Base-by-base conservation (phyloP, 2,888 invertebrate species). In the Drosophila pullipes region DNA sequence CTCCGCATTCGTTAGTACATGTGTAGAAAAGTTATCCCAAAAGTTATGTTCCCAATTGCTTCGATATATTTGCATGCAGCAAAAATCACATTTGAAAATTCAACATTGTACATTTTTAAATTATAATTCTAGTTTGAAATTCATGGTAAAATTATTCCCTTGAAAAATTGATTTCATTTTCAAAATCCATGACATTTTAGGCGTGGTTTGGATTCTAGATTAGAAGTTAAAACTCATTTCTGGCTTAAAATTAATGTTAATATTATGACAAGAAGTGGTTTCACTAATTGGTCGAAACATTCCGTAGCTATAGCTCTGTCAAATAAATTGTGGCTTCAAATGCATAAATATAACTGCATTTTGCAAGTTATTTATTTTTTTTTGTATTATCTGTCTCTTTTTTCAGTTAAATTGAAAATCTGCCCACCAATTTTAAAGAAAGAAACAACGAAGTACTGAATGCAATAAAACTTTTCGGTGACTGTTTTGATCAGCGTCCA, bases 11-110 rank as follows among this genome's bases (percentile, higher is more conserved):
- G 63, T 57, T 52, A 37, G 33, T 54, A 64, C 59, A 71, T 72
- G 65, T 62, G 53, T 18, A 28, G 25, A 35, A 66, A 76, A 76
- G 53, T 77, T 77, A 37, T 11, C 5, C n/a, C 9, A 25, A 68
- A 62, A 44, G 67, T 47, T 54, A 2, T 31, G 37, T 18, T 44
- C 5, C 7, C 16, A 58, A 54, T 61, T 25, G 22, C 30, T 50
- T 11, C 28, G 22, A 28, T 37, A 33, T 13, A 28, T 31, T 25
- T 37, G 13, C 30, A 65, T 25, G 10, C 31, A 31, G 4, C 7
- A 11, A 5, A 25, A 30, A 52, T 37, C 13, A 2, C 11, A 13
- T 52, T 50, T 67, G 25, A 16, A 63, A 52, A 52, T 6, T 16
- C 4, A 2, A n/a, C 10, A 18, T 25, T 11, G 4, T 9, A 13